Base-by-base conservation (phyloP, 2,888 invertebrate genomes). In the Meiosimyza decipiens region DNA sequence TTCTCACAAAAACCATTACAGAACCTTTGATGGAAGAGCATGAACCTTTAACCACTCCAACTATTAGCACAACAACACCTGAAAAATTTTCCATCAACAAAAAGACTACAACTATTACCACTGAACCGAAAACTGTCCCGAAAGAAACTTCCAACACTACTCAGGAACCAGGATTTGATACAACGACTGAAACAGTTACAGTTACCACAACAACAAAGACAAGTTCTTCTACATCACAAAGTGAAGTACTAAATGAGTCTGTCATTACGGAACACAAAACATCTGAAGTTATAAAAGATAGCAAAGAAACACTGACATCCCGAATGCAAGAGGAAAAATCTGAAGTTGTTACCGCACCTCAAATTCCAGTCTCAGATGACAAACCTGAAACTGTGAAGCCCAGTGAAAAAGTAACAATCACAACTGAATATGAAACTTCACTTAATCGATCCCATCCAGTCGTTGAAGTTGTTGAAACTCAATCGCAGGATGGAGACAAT, bases 221-320 rank as follows among this genome's bases (percentile, higher is more conserved):
- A 18, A 9, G 79, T 82, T 52, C 81, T 82, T 1, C 75, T 70
- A 51, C 60, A 6, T 51, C 52, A 22, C 64, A 75, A 6, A 80
- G 76, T 12, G 76, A 79, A 15, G 73, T 76, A 28, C 51, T 52
- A 2, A 15, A 33, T 0, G 74, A 76, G 47, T 16, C 18, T 55
- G 55, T 22, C 55, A 11, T 15, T n/a, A 55, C 55, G 11, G 40
- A 40, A 40, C 40, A 40, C 40, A 6, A 40, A 2, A 40, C 40
- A 1, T 40, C 40, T 40, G 40, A 40, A 40, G 40, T 40, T 9
- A 40, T 40, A 40, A 40, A 40, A 40, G 40, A 40, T 40, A 40
- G 9, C 40, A 40, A 40, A 40, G 40, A 40, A 40, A 40, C 40
- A 9, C 9, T 40, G 40, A 40, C 40, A 40, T 40, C 40, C 6